Percentiles rank a stretch among this genome's conserved stretches.
phyloP scores from a whole-genome alignment of 2,888 invertebrate genomes.

The Leucania comma region DNA sequence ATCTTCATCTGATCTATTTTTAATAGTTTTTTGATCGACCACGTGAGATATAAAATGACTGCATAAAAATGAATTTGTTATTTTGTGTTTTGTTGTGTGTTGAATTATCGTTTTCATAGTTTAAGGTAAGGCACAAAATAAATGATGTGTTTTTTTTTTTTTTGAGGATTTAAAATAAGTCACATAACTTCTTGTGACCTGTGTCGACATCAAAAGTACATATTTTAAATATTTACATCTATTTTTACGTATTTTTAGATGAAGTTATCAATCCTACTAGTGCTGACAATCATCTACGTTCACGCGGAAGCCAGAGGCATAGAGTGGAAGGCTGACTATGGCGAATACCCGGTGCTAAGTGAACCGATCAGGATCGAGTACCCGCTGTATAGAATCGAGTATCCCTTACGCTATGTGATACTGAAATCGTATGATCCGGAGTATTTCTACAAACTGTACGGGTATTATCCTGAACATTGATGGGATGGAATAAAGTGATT shows the following conservation, averaged over 20 bases:
- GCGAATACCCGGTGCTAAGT: conserved; percentile 52
- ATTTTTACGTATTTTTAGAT: conserved; percentile 61
- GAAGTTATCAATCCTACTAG: conserved; percentile 63
- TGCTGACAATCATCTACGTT: conserved; percentile 50
- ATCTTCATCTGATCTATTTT: background rate
- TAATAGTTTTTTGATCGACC: conserved; percentile 33
- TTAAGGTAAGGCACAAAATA: background rate
- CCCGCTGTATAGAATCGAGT: conserved; percentile 25
- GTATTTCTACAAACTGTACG: conserved; percentile 62
- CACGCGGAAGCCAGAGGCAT: conserved; percentile 45
- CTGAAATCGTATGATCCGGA: conserved; percentile 65
- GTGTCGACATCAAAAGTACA: too few species aligned
- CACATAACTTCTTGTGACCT: too few species aligned
- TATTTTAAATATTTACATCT: background rate
- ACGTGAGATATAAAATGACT: conserved; percentile 7
- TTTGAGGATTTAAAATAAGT: too few species aligned
- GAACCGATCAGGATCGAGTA: conserved; percentile 35
- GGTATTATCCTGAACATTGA: conserved; percentile 68
- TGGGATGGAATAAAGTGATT: conserved; percentile 13
- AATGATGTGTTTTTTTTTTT: too few species aligned
- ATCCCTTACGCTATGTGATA: conserved; percentile 21
- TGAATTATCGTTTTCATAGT: background rate
- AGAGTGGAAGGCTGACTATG: conserved; percentile 67
- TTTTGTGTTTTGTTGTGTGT: background rate
- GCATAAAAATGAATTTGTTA: background rate